Evolutionary conservation across 2,113 vertebrate genomes (phyloP).

Genomic region (Chaetura pelagica): DNA sequence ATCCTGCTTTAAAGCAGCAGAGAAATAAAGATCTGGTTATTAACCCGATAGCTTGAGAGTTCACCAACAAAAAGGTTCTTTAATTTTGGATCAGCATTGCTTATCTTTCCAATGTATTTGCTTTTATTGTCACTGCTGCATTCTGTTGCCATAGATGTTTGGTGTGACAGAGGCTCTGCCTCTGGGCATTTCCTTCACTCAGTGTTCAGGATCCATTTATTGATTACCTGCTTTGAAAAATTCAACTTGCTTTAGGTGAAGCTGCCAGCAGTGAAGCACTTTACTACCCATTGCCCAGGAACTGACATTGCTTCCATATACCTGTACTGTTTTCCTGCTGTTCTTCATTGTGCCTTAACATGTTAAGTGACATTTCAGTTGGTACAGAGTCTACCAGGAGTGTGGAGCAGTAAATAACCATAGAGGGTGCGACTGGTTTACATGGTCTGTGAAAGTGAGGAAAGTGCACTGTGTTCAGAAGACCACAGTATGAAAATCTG

Average conservation of each 20-base stretch:
- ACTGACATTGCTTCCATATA: background rate
- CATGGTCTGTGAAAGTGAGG: fast-evolving
- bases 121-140: background rate
- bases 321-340: background rate
- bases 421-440: background rate
- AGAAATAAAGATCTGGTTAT: constrained; percentile 56
- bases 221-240: background rate
- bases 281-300: background rate
- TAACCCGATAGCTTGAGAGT: background rate
- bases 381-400: background rate
- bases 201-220: background rate
- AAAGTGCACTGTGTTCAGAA: background rate
- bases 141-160: background rate
- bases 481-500: background rate
- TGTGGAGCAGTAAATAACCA: background rate
- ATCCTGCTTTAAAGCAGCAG: constrained; percentile 8
- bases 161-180: background rate
- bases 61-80: background rate
- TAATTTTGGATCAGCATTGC: background rate
- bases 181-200: background rate
- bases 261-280: background rate
- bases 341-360: background rate
- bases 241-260: background rate
- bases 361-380: background rate
- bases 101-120: background rate